Evolutionary conservation across 1,140 invertebrate genomes (phyloP).

Genomic region (Cydia splendana): DNA sequence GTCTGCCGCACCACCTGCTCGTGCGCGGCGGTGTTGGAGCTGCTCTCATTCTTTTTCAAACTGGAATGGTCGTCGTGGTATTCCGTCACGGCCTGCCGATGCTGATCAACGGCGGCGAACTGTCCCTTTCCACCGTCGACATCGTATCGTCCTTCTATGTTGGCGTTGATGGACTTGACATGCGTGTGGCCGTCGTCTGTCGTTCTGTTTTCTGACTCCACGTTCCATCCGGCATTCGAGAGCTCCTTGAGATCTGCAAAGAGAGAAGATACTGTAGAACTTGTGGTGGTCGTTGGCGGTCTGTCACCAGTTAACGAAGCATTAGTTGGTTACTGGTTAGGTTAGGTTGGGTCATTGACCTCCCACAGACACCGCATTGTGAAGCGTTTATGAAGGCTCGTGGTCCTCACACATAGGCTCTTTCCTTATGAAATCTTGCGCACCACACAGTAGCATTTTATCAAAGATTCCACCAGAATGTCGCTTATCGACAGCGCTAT

Average conservation of each 20-base stretch:
- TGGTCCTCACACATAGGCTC: background rate
- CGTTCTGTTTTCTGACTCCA: constrained; percentile 71
- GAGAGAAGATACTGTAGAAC: constrained; percentile 30
- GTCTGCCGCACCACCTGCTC: constrained; percentile 82
- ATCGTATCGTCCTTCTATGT: constrained; percentile 80
- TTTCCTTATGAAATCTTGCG: background rate
- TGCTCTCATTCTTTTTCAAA: constrained; percentile 80
- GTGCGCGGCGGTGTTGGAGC: constrained; percentile 80
- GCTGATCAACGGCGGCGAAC: constrained; percentile 82
- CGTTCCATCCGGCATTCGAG: constrained; percentile 76
- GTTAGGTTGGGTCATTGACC: constrained; percentile 40
- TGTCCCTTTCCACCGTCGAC: constrained; percentile 82
- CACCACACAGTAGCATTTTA: background rate
- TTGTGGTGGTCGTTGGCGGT: constrained; percentile 5
- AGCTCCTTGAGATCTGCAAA: constrained; percentile 75
- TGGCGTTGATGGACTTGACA: constrained; percentile 66
- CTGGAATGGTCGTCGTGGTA: constrained; percentile 83
- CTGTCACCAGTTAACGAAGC: constrained; percentile 70
- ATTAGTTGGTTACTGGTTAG: constrained; percentile 68
- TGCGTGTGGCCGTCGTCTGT: constrained; percentile 75
- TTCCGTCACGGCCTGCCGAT: constrained; percentile 80
- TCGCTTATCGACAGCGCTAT: background rate
- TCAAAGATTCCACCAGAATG: background rate
- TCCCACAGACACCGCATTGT: constrained; percentile 12
- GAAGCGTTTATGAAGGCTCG: constrained; percentile 1